Percentiles rank a stretch among this genome's conserved stretches.
phyloP scores from a whole-genome alignment of 1,140 invertebrate genomes.

The Zeugodacus cucurbitae region DNA sequence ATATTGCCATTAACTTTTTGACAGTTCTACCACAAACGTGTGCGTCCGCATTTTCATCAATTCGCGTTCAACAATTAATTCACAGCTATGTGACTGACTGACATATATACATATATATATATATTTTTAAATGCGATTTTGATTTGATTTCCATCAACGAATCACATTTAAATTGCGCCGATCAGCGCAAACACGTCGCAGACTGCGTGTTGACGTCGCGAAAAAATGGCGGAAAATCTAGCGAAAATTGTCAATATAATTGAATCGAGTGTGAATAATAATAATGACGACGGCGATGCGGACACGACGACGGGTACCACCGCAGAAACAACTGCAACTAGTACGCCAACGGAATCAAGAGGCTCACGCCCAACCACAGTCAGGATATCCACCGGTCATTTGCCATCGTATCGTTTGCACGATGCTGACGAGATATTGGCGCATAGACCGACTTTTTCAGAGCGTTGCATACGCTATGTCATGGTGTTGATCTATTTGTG shows the following conservation, averaged over 20 bases:
- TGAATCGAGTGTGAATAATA: conserved; percentile 50
- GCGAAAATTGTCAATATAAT: conserved; percentile 60
- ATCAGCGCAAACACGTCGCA: not conserved
- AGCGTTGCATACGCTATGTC: conserved; percentile 58
- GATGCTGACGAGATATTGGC: conserved; percentile 57
- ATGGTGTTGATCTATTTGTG: conserved; percentile 60
- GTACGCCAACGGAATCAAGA: not conserved
- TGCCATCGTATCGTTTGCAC: conserved; percentile 11
- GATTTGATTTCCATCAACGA: conserved; percentile 36
- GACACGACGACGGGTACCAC: not conserved
- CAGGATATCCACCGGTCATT: conserved; percentile 24
- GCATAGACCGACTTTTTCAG: conserved; percentile 57
- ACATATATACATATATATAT: not conserved
- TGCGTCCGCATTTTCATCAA: not conserved
- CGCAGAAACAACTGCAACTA: not conserved
- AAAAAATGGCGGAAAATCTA: conserved; percentile 48
- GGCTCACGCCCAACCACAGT: not conserved
- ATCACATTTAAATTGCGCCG: not conserved
- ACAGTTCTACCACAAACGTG: not conserved
- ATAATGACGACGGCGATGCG: not conserved
- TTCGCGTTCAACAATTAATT: conserved; percentile 23
- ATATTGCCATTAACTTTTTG: conserved; percentile 12
- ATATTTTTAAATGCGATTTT: conserved; percentile 27
- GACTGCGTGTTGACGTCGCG: not conserved
- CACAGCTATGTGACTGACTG: not conserved